Evolutionary conservation across 2,888 invertebrate species (phyloP), one percentile per base, ranked within the genome.

Genomic region (Cerceris rybyensis): DNA sequence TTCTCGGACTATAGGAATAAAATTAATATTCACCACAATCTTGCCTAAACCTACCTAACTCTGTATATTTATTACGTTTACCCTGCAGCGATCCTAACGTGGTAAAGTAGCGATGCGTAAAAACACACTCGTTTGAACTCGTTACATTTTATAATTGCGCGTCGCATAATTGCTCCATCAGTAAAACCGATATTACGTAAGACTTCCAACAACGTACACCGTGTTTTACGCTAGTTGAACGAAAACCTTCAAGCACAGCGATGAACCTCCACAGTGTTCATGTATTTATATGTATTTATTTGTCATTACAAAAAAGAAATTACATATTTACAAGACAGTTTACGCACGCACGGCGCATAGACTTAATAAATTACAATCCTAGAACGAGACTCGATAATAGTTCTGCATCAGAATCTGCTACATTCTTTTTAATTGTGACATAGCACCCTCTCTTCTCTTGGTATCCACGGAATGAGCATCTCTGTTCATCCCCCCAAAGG

Each of bases 241-340:
- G 46, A 11, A 46, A 11, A 46, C 9, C 11, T 5, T 46, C 8
- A 46, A 11, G 46, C 11, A 46, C 28, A 5, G 46, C 46, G 11
- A 46, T 6, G 6, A 46, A 46, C 46, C 1, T 46, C 6, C 28
- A 1, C 28, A 28, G 46, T 46, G 7, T 14, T 52, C 17, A 17
- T 17, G 13, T 13, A 7, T 28, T 41, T 8, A 57, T 65, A 63
- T 52, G 68, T 57, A 67, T 82, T 86, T 85, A 80, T 80, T 85
- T 68, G 58, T 85, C 61, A 17, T 80, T 87, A 84, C 66, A 85
- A 81, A 72, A 74, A 74, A 59, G 58, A 69, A 77, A 65, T 75
- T 81, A 81, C 80, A 81, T 87, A 87, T 86, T 55, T 86, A 86
- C 87, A 85, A 83, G 61, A 72, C 42, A 54, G 28, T 61, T 60